These are phyloP conservation scores for Tetragonisca angustula DNA, from an alignment of 2,888 invertebrate genomes.

Conservation along the genomic window DNA sequence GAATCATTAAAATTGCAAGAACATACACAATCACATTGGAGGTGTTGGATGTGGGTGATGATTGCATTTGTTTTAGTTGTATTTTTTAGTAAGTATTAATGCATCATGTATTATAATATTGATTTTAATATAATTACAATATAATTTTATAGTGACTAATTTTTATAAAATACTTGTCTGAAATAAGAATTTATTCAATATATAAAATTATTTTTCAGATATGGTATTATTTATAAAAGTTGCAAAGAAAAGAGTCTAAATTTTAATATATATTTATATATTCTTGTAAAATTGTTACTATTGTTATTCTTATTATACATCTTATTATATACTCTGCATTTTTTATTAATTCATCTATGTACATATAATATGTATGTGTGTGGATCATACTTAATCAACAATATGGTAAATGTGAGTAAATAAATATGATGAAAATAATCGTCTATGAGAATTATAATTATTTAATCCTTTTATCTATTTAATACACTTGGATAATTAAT, in stretches of 20 bases:
- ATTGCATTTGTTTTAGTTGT: constrained; percentile 92
- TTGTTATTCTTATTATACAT: constrained; percentile 51
- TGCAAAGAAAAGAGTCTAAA: constrained; percentile 88
- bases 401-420: constrained; percentile 78
- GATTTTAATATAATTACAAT: not conserved
- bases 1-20: constrained; percentile 93
- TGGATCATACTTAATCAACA: constrained; percentile 69
- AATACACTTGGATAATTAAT: not conserved
- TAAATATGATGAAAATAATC: constrained; percentile 7
- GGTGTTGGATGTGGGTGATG: constrained; percentile 98
- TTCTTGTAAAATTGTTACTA: constrained; percentile 51
- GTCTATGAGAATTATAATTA: not conserved
- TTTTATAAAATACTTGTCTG: constrained; percentile 7
- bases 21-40: constrained; percentile 94
- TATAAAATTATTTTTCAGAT: constrained; percentile 84
- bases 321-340: constrained; percentile 45
- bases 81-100: constrained; percentile 91
- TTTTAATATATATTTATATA: constrained; percentile 1
- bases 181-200: not conserved
- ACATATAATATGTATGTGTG: not conserved
- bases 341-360: not conserved
- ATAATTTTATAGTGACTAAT: constrained; percentile 7
- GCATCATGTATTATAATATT: not conserved
- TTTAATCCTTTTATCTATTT: not conserved
- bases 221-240: constrained; percentile 98